Conservation (phyloP, 2,797 vertebrate genomes). For the Gobio occitaniae region DNA sequence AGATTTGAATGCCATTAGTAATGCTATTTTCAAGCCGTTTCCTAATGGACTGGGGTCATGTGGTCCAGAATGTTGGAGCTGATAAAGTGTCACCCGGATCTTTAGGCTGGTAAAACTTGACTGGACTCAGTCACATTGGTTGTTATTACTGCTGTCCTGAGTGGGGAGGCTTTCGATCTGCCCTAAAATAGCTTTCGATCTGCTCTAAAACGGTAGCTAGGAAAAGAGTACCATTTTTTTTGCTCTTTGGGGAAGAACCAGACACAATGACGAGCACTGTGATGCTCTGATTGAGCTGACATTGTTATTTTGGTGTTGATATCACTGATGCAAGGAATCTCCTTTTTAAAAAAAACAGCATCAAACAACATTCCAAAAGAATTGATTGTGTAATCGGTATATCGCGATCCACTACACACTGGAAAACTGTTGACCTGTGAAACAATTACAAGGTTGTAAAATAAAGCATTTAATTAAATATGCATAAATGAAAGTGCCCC, state of each 20-base stretch:
- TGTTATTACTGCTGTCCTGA: conserved; percentile 18
- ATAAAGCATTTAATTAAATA: not conserved
- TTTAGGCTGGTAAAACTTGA: conserved; percentile 33
- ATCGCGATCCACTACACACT: not conserved
- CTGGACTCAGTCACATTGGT: conserved; percentile 5
- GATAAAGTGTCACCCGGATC: conserved; percentile 32
- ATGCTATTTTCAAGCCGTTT: conserved; percentile 27
- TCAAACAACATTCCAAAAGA: not conserved
- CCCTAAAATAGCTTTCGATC: conserved; percentile 29
- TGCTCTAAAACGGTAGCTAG: conserved; percentile 1
- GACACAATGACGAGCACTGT: not conserved
- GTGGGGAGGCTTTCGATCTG: conserved; percentile 24
- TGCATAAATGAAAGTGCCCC: too few relatives aligned
- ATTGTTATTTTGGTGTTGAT: not conserved
- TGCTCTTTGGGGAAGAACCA: conserved; percentile 10
- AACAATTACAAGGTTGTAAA: not conserved
- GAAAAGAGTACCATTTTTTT: conserved; percentile 5
- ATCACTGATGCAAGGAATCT: too few relatives aligned
- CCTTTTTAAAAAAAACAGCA: too few relatives aligned
- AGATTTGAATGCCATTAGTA: conserved; percentile 17
- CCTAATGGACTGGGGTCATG: conserved; percentile 32
- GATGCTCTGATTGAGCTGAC: not conserved
- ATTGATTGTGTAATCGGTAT: not conserved
- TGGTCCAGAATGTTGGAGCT: not conserved
- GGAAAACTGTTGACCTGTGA: not conserved